Base-by-base conservation (phyloP, 2,888 invertebrate species). In the Eupithecia pulchellata region DNA sequence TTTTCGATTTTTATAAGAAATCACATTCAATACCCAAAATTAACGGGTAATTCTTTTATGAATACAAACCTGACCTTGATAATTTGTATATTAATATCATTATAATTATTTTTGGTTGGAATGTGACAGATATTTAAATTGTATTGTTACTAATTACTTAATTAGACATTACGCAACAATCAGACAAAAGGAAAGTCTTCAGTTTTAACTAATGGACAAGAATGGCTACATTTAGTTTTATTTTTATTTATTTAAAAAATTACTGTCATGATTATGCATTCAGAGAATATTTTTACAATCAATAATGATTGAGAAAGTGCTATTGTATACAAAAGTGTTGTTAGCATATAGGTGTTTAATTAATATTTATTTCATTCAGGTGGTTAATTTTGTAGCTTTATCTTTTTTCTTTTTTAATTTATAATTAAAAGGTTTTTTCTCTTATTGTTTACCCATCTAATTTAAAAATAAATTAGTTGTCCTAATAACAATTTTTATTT, bases 181-280 rank as follows among this genome's bases (percentile, higher is more conserved):
- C 64, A 29, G 60, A 75, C 74, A 73, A 78, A 76, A 73, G 60
- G 76, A 76, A 76, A 76, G 75, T 72, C 63, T 71, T 62, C 30
- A 36, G 60, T 66, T 77, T 73, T 75, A 70, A 77, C 71, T 73
- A 75, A 75, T 73, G 66, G 71, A 60, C 71, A 75, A 75, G 71
- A 78, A 77, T 73, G 55, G 69, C 57, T 64, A 30, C 55, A 68
- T 60, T 74, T 68, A 68, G 62, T 74, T 68, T 76, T 71, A 70
- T 70, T 74, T 71, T 73, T 72, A 66, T 71, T 76, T 73, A 71
- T 71, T 73, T 68, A 66, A 73, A 58, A 69, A 75, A 71, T 66
- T 47, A 42, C 60, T 66, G 52, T 52, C 27, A 32, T 58, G 66
- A 69, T 61, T 68, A 52, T 52, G 52, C 64, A 29, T 61, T 42